Evolutionary conservation across 30 jellyfish, hydroid and myxozoan genomes (phyloP), one percentile per base, ranked within the genome.

Genomic region (Sanderia malayensis): DNA sequence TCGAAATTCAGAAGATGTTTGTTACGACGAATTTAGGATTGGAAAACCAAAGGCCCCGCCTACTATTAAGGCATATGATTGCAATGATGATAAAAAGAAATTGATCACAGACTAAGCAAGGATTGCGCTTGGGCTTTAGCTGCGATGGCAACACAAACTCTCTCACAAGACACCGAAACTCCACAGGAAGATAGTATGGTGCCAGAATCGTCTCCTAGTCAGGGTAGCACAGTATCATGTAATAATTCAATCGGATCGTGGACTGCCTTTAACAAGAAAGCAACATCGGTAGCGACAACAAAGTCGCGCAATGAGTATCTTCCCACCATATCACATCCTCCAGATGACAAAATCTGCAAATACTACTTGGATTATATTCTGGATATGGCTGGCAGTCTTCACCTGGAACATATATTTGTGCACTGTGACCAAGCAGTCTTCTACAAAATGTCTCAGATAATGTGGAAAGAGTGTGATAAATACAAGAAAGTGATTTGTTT

Each of bases 401-500:
- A 11, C 52, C 52, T 37, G 10, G 11, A 37, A 6, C 52, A 37
- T 11, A 11, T 37, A 37, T 37, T 37, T 37, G 10, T 37, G 6
- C 52, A 37, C 11, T 6, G 11, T 11, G 52, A 37, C 52, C 10
- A 37, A 37, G 52, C 52, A 6, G 11, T 37, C 24, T 3, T 24
- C 41, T 24, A 76, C 80, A 67, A 67, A 67, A 67, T 67, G 15
- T 3, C 6, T 23, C 27, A 24, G 71, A 67, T 67, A 4, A 31
- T 67, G 80, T 67, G 80, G 80, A 7, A 24, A 2, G 17, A 67
- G 11, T 4, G 31, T 8, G 7, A 6, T 6, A 67, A 67, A 34
- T 67, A 67, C 76, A 76, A 67, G 9, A 67, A 67, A 34, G 31
- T 67, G 10, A 76, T 44, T 2, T 76, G 77, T 6, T 24, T 67